phyloP scores from a whole-genome alignment of 2,888 invertebrate species.

The Ichneumon xanthorius region DNA sequence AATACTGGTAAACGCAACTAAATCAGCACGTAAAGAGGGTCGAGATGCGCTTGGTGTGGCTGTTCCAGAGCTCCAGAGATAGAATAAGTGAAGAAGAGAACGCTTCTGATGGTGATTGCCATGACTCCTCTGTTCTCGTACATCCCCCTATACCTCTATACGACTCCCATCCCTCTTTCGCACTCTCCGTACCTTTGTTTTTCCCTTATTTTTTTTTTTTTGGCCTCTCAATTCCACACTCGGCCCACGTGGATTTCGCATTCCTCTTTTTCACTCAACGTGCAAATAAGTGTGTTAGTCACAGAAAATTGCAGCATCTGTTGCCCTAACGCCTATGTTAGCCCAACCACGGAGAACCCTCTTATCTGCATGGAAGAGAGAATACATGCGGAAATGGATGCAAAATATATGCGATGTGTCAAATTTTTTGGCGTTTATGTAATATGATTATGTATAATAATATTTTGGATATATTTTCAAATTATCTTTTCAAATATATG shows the following conservation, averaged over 20 bases:
- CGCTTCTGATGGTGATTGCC: conserved; percentile 42
- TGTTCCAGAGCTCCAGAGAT: conserved; percentile 38
- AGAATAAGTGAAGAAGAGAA: conserved; percentile 47
- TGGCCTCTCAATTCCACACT: conserved; percentile 21
- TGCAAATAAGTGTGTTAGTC: conserved; percentile 21
- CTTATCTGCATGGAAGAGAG: not conserved
- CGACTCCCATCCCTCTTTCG: not conserved
- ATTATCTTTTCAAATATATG: no score
- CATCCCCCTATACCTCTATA: not conserved
- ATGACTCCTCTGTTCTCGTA: conserved; percentile 36
- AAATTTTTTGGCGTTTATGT: not conserved
- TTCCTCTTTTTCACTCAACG: conserved; percentile 17
- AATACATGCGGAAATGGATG: not conserved
- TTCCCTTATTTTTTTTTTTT: conserved; percentile 21
- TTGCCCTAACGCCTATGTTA: not conserved
- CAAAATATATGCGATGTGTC: not conserved
- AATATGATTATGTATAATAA: not conserved
- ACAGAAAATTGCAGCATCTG: conserved; percentile 7
- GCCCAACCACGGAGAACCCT: not conserved
- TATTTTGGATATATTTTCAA: not conserved
- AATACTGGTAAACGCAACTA: conserved; percentile 45
- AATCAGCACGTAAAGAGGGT: conserved; percentile 52
- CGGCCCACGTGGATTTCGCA: conserved; percentile 4
- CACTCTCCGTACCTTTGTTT: not conserved
- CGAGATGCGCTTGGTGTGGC: conserved; percentile 11